Conservation (phyloP, 2,113 vertebrate species). For the Microtus oregoni region DNA sequence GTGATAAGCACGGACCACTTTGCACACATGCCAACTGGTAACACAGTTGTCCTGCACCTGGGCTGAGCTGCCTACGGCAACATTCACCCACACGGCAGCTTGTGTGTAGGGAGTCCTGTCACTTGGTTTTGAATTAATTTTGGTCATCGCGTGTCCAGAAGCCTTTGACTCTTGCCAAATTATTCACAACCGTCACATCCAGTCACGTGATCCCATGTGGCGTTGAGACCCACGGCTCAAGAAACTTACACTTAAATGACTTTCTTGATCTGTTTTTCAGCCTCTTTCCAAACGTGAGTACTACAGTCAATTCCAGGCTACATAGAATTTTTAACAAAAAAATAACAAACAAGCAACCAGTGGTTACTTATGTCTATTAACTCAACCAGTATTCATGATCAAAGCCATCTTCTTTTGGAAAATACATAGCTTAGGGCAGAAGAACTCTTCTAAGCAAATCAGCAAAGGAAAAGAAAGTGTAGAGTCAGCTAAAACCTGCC, state of each 20-base stretch:
- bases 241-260: not conserved
- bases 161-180: not conserved
- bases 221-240: not conserved
- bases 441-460: not conserved
- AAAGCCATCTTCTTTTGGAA: constrained; percentile 40
- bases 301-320: not conserved
- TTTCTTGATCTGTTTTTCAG: constrained; percentile 25
- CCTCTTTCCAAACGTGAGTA: not conserved
- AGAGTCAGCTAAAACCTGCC: not conserved
- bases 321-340: not conserved
- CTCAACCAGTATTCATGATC: not conserved
- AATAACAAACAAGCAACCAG: not conserved
- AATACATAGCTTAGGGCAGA: not conserved
- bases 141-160: not conserved
- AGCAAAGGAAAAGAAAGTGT: constrained; percentile 5
- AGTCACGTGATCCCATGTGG: not conserved
- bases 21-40: fast-evolving
- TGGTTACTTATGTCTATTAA: not conserved
- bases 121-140: not conserved
- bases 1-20: not conserved
- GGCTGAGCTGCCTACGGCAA: not conserved
- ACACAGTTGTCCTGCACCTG: too few relatives aligned
- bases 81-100: not conserved
- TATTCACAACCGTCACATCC: not conserved
- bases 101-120: too few relatives aligned